Conservation (phyloP, 2,888 invertebrate genomes). For the Vannuccia rotundouncinata region DNA sequence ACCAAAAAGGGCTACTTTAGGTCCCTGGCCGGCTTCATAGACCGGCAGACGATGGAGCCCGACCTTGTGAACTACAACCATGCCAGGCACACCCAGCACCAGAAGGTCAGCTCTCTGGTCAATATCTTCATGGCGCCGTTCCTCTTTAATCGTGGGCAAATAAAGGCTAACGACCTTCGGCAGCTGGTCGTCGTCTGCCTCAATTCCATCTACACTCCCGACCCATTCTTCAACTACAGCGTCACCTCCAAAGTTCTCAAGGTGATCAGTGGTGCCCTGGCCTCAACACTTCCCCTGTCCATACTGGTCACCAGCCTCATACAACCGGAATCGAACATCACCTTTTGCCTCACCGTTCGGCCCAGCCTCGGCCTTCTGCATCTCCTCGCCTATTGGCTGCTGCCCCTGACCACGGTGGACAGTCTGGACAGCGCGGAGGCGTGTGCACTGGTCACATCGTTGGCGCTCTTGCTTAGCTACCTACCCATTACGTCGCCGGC, state of each 20-base stretch:
- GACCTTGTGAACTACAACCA: neutral
- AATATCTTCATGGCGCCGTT: neutral
- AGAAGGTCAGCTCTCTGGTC: neutral
- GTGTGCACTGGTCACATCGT: neutral
- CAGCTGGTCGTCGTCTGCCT: neutral
- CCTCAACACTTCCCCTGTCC: neutral
- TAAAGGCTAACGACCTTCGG: neutral
- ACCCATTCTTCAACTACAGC: neutral
- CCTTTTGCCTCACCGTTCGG: neutral
- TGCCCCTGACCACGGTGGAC: neutral
- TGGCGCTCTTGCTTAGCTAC: neutral
- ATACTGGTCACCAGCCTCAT: neutral
- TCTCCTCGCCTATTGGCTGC: neutral
- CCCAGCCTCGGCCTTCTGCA: neutral
- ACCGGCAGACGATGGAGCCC: conserved; percentile 4
- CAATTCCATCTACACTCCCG: neutral
- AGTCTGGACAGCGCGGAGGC: neutral
- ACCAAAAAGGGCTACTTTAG: neutral
- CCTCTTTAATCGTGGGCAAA: neutral
- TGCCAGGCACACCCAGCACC: neutral
- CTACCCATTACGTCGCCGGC: neutral
- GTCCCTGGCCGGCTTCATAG: neutral
- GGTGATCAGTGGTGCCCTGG: neutral
- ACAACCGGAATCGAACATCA: neutral
- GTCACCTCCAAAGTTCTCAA: neutral